Percentiles rank a stretch among this genome's conserved stretches.
Conservation (phyloP, 1,140 invertebrate species). For the Berghia stephanieae region DNA sequence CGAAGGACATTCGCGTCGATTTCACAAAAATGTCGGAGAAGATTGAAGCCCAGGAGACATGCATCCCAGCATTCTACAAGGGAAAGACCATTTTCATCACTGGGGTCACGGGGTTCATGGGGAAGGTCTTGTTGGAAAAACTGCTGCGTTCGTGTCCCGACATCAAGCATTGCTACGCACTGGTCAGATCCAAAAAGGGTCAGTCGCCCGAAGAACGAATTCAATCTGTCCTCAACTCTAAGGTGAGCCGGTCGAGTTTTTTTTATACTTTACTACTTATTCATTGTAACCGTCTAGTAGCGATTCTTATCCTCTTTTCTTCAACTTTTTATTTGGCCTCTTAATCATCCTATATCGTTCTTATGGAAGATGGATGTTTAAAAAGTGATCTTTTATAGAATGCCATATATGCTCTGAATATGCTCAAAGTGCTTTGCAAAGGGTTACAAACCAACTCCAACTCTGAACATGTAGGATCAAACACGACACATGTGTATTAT, state of each 20-base stretch:
- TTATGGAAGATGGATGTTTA: no score
- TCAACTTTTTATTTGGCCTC: no score
- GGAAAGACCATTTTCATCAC: conserved; percentile 77
- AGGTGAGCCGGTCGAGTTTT: no score
- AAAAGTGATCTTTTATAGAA: no score
- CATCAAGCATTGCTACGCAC: conserved; percentile 76
- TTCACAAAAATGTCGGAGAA: conserved; percentile 20
- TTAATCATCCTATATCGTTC: no score
- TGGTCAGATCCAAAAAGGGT: conserved; percentile 80
- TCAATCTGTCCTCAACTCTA: conserved; percentile 58
- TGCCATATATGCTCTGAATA: no score
- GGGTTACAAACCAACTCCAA: no score
- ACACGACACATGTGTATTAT: not conserved
- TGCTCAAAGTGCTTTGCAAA: not conserved
- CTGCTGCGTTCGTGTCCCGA: conserved; percentile 78
- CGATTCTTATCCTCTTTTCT: no score
- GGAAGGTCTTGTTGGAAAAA: conserved; percentile 84
- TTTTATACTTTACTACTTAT: no score
- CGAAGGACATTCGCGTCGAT: no score
- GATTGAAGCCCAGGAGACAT: conserved; percentile 18
- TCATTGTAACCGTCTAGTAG: no score
- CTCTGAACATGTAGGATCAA: no score
- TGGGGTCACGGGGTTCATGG: conserved; percentile 78
- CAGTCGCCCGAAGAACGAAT: conserved; percentile 73
- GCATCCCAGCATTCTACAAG: conserved; percentile 70